Evolutionary conservation across 1,140 invertebrate species (phyloP).

Genomic region (Thaumetopoea pityocampa): DNA sequence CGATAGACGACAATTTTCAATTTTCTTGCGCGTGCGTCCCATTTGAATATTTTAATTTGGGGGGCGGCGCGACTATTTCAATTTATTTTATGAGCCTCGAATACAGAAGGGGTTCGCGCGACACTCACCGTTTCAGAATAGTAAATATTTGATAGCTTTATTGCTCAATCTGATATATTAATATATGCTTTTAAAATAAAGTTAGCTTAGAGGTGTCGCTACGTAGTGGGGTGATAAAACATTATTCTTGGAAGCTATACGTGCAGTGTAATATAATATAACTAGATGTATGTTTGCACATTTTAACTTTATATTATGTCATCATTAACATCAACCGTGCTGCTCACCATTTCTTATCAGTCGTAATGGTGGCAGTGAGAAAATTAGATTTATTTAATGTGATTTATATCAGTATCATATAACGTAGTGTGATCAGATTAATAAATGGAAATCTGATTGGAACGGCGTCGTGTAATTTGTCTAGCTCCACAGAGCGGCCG

Average conservation of each 20-base stretch:
- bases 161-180: constrained; percentile 64
- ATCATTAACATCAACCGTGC: too few relatives aligned
- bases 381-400: too few relatives aligned
- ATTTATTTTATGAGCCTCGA: constrained; percentile 72
- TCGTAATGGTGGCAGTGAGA: too few relatives aligned
- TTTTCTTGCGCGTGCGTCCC: constrained; percentile 75
- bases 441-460: constrained; percentile 18
- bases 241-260: too few relatives aligned
- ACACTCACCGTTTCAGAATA: constrained; percentile 66
- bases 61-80: constrained; percentile 74
- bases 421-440: constrained; percentile 20
- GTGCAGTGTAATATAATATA: too few relatives aligned
- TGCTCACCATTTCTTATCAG: too few relatives aligned
- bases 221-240: neutral
- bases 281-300: too few relatives aligned
- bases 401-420: too few relatives aligned
- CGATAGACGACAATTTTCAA: constrained; percentile 76
- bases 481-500: constrained; percentile 20
- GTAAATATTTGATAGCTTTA: constrained; percentile 76
- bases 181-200: constrained; percentile 48
- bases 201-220: constrained; percentile 22
- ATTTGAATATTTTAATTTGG: constrained; percentile 76
- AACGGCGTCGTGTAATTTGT: neutral
- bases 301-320: too few relatives aligned
- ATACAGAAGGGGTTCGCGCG: constrained; percentile 62